Conservation (phyloP, 2,113 vertebrate species). For the Lophura nycthemera region DNA sequence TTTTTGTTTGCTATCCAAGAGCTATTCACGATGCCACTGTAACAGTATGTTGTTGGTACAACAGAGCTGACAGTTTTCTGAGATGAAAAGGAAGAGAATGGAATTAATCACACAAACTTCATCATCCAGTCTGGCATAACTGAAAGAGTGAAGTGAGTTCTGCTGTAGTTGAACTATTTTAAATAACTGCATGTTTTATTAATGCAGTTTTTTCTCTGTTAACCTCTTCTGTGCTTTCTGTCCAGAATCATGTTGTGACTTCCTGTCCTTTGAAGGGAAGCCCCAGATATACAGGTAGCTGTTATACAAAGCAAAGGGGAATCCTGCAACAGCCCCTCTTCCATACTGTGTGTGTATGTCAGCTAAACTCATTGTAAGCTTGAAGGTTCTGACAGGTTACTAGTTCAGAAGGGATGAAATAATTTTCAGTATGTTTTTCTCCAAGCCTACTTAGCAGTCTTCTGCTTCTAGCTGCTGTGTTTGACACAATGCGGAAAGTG, state of each 20-base stretch:
- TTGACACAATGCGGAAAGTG: neutral
- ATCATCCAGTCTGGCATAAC: conserved; percentile 71
- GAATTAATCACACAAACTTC: conserved; percentile 68
- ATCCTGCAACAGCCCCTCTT: neutral
- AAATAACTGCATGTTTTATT: conserved; percentile 61
- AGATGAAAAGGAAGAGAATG: conserved; percentile 68
- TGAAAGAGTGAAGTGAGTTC: conserved; percentile 36
- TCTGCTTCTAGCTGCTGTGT: neutral
- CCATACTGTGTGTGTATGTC: rapidly evolving
- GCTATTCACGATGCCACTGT: conserved; percentile 65
- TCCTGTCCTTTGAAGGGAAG: neutral
- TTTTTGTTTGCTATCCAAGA: conserved; percentile 70
- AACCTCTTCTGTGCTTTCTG: neutral
- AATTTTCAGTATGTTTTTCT: neutral
- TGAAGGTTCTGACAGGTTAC: neutral
- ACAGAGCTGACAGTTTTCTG: conserved; percentile 71
- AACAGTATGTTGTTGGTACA: conserved; percentile 70
- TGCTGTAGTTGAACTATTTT: conserved; percentile 54
- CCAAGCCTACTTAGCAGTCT: neutral
- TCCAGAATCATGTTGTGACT: neutral
- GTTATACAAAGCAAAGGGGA: neutral
- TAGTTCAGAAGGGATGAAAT: neutral
- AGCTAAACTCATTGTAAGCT: neutral
- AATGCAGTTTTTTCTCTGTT: conserved; percentile 26
- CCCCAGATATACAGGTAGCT: rapidly evolving